Evolutionary conservation across 2,797 vertebrate genomes (phyloP).

Genomic region (Smutsia temminckii): DNA sequence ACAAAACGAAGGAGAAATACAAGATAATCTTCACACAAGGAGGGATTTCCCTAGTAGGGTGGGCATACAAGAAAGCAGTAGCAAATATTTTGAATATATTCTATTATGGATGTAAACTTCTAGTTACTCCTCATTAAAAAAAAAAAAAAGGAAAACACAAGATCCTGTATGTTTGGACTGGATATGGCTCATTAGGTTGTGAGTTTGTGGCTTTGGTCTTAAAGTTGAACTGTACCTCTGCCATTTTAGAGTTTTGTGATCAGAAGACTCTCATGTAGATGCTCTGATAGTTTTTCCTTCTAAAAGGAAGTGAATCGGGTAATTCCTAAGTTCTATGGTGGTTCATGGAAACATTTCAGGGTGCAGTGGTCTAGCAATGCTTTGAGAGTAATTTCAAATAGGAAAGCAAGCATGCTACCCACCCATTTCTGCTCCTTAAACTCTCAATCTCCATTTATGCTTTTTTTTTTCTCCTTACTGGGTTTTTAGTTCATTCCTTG

Average conservation of each 20-base stretch:
- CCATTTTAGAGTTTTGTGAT: conserved; percentile 7
- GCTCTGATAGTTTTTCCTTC: background rate
- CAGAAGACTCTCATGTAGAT: background rate
- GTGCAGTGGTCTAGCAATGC: background rate
- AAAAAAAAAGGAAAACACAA: background rate
- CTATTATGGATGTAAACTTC: too few relatives aligned
- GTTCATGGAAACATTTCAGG: background rate
- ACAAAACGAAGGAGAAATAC: background rate
- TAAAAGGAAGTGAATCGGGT: background rate
- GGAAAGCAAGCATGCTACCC: background rate
- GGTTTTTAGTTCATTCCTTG: background rate
- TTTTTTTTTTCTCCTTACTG: background rate
- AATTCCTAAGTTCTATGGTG: background rate
- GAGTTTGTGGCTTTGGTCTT: background rate
- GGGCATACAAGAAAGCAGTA: too few relatives aligned
- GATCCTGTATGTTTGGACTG: background rate
- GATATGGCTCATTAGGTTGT: background rate
- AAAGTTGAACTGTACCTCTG: background rate
- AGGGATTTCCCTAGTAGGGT: too few relatives aligned
- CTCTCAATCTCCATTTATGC: background rate
- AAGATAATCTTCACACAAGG: too few relatives aligned
- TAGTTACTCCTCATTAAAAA: too few relatives aligned
- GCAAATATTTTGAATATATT: too few relatives aligned
- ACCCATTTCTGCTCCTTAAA: background rate
- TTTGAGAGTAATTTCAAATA: background rate